A percentile compares a stretch with the other conserved stretches of the same genome.
phyloP scores from a whole-genome alignment of 2,113 vertebrate species.

The Siniperca knerii region DNA sequence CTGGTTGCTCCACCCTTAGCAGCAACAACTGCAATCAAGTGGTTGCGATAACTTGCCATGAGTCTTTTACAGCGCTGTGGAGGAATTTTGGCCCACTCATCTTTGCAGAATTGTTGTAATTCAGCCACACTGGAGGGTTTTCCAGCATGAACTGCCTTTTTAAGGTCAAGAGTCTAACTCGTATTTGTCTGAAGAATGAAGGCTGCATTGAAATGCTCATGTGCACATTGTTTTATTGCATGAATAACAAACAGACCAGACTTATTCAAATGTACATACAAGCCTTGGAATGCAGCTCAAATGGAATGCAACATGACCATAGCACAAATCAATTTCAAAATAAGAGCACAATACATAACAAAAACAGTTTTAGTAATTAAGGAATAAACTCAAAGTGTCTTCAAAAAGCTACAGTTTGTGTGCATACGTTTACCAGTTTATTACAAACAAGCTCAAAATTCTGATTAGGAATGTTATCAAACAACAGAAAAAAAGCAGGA shows the following conservation, averaged over 20 bases:
- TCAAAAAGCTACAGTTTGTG: not conserved
- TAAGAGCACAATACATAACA: not conserved
- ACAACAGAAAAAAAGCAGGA: not conserved
- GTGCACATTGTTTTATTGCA: constrained; percentile 53
- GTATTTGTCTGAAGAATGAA: not conserved
- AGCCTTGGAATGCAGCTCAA: not conserved
- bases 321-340: not conserved
- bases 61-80: no score
- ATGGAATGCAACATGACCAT: constrained; percentile 21
- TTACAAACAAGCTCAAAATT: not conserved
- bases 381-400: constrained; percentile 6
- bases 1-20: no score
- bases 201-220: not conserved
- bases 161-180: no score
- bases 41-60: no score
- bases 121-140: no score
- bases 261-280: constrained; percentile 26
- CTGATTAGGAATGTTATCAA: not conserved
- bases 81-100: no score
- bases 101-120: no score
- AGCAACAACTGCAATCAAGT: no score
- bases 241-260: constrained; percentile 31
- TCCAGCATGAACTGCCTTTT: no score
- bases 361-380: constrained; percentile 13
- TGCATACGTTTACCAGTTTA: not conserved